A percentile compares a stretch with the other conserved stretches of the same genome.
Conservation (phyloP, 2,113 vertebrate genomes). For the Ptyas mucosa region DNA sequence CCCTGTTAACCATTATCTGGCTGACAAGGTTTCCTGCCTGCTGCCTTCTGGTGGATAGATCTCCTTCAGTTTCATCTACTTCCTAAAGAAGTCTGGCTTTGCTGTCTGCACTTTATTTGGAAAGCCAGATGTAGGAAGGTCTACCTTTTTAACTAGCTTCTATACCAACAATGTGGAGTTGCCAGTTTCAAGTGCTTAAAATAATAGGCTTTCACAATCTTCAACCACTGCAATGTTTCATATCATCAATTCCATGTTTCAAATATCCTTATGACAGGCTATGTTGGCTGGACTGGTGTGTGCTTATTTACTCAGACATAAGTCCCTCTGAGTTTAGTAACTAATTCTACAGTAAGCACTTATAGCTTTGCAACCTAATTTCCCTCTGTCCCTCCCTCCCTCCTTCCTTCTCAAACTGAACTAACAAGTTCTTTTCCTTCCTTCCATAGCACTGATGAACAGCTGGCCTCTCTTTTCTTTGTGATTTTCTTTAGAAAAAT, state of each 20-base stretch:
- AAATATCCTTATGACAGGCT: not conserved
- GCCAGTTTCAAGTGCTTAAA: not conserved
- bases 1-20: not conserved
- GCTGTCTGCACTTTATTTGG: not conserved
- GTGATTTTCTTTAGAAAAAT: not conserved
- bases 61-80: not conserved
- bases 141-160: not conserved
- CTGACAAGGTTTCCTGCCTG: not conserved
- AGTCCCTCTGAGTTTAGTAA: not conserved
- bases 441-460: not conserved
- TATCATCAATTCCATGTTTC: not conserved
- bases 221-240: not conserved
- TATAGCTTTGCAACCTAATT: not conserved
- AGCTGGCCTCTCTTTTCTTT: not conserved
- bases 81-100: not conserved
- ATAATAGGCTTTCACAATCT: not conserved
- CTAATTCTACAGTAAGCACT: not conserved
- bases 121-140: too few species aligned
- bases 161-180: not conserved
- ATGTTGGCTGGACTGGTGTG: not conserved
- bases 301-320: not conserved
- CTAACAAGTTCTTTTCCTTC: not conserved
- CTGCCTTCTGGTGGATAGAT: not conserved
- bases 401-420: not conserved
- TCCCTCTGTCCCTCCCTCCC: not conserved